Conservation (phyloP, 2,113 vertebrate genomes). For the Cairina moschata region DNA sequence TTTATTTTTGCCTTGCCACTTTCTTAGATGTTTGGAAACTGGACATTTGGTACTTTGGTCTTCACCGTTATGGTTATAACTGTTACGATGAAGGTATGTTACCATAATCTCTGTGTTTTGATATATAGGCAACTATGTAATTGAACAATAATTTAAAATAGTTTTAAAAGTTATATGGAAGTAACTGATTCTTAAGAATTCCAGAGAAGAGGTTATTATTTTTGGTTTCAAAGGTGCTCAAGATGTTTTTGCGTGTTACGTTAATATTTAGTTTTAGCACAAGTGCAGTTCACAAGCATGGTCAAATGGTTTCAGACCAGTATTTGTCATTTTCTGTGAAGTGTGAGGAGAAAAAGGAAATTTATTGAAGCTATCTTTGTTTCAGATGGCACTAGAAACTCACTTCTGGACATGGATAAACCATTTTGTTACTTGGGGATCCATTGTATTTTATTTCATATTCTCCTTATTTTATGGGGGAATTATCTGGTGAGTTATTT, state of each 20-base stretch:
- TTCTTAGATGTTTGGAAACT: conserved; percentile 97
- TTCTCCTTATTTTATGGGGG: conserved; percentile 99
- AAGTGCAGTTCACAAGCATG: fast-evolving
- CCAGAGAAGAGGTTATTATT: background rate
- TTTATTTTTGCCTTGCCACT: background rate
- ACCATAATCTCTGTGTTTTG: background rate
- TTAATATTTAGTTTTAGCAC: background rate
- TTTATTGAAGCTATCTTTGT: conserved; percentile 15
- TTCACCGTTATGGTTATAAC: conserved; percentile 99
- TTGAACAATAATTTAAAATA: background rate
- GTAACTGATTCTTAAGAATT: background rate
- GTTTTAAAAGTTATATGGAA: background rate
- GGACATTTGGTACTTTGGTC: conserved; percentile 97
- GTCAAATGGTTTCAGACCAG: background rate
- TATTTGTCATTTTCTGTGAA: background rate
- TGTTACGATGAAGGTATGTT: conserved; percentile 93
- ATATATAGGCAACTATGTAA: background rate
- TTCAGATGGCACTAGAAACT: conserved; percentile 95
- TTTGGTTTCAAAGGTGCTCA: background rate
- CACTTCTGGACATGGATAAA: conserved; percentile 99
- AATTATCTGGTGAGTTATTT: conserved; percentile 90
- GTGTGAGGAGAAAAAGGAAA: background rate
- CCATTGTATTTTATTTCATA: conserved; percentile 96
- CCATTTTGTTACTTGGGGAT: conserved; percentile 99
- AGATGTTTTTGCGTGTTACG: background rate